A percentile compares a stretch with the other conserved stretches of the same genome.
phyloP scores from a whole-genome alignment of 2,797 vertebrate species.

The Urocyon cinereoargenteus region DNA sequence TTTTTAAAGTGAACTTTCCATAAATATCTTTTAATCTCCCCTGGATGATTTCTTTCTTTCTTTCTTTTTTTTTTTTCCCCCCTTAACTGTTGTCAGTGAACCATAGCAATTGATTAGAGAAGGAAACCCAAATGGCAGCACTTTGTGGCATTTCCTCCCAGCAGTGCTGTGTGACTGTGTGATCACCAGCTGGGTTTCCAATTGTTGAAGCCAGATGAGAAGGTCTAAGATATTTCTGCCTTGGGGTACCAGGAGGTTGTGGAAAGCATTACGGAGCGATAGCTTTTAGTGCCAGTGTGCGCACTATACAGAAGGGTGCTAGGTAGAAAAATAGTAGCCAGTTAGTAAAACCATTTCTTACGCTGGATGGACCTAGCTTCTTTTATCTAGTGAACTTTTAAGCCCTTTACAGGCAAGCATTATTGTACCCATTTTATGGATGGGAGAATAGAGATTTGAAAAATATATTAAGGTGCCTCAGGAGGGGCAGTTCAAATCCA shows the following conservation, averaged over 20 bases:
- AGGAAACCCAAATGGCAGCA: slow-evolving; percentile 49
- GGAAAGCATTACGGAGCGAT: neutral
- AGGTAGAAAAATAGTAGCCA: slow-evolving; percentile 14
- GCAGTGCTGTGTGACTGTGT: neutral
- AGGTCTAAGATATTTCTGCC: slow-evolving; percentile 33
- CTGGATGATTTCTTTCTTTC: slow-evolving; percentile 58
- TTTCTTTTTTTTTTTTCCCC: slow-evolving; percentile 3
- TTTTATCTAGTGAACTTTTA: neutral
- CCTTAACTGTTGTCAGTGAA: slow-evolving; percentile 78
- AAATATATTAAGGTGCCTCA: neutral
- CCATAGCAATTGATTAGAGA: slow-evolving; percentile 71
- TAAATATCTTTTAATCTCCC: slow-evolving; percentile 74
- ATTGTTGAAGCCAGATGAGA: slow-evolving; percentile 68
- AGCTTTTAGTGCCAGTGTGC: slow-evolving; percentile 57
- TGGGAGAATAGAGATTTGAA: slow-evolving; percentile 12
- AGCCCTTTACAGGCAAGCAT: neutral
- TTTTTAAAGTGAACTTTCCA: slow-evolving; percentile 65
- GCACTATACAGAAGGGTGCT: neutral
- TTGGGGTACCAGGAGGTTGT: neutral
- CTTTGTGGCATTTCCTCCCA: slow-evolving; percentile 63
- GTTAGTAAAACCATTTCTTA: slow-evolving; percentile 35
- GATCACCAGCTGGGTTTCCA: neutral
- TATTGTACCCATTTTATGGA: neutral
- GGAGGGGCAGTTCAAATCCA: neutral
- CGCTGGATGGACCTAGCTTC: neutral